Conservation (phyloP, 2,888 invertebrate species). For the Eristalis intricaria region DNA sequence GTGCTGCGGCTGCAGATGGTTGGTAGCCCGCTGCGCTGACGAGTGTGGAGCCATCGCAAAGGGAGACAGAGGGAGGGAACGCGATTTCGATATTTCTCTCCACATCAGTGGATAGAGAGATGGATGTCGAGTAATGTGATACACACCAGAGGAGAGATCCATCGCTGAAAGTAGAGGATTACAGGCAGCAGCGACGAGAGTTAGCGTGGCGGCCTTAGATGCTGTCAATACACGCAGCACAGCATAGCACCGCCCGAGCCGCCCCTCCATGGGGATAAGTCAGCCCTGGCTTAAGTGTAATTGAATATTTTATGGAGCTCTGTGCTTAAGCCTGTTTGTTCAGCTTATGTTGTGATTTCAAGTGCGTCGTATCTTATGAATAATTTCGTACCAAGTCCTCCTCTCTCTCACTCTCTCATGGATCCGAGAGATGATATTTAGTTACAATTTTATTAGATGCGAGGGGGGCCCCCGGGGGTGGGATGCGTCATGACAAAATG, state of each 20-base stretch:
- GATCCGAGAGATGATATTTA: conserved; percentile 34
- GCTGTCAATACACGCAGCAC: conserved; percentile 39
- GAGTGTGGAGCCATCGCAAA: too few relatives aligned
- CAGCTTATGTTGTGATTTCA: conserved; percentile 56
- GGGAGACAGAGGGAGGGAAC: neutral
- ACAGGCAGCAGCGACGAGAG: conserved; percentile 34
- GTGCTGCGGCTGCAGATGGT: too few relatives aligned
- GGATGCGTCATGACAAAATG: neutral
- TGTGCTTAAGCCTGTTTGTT: conserved; percentile 62
- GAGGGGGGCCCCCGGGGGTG: neutral
- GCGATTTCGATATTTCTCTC: conserved; percentile 39
- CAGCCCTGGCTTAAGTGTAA: conserved; percentile 63
- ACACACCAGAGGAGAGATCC: conserved; percentile 21
- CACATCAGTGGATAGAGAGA: conserved; percentile 34
- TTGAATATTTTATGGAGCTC: conserved; percentile 66
- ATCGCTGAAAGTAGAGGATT: conserved; percentile 59
- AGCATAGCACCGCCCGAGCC: neutral
- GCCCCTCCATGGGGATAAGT: conserved; percentile 44
- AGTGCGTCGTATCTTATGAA: conserved; percentile 54
- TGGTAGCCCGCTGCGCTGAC: too few relatives aligned
- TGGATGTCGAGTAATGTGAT: conserved; percentile 58
- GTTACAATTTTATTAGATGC: conserved; percentile 28
- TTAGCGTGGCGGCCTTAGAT: conserved; percentile 43
- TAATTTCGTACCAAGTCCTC: conserved; percentile 41
- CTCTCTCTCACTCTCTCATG: neutral